Base-by-base conservation (phyloP, 1,140 invertebrate genomes). In the Colletes latitarsis region DNA sequence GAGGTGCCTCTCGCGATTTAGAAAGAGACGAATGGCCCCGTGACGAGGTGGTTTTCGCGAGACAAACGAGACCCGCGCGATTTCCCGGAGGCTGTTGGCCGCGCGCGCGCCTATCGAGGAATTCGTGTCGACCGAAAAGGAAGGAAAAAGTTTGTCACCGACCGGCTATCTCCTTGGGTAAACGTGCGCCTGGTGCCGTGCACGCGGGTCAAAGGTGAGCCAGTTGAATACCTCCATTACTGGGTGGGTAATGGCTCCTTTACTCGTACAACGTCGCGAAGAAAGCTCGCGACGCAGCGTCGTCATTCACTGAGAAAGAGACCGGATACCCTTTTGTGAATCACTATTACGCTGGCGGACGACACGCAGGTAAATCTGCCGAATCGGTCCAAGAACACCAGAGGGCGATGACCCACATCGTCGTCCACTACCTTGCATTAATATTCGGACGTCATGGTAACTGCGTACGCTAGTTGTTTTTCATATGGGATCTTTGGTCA, bases 171-270 rank as follows among this genome's bases (percentile, higher is more conserved):
- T 88, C 30, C 86, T 84, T 89, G 81, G 63, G 88, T 82, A 89
- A 89, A 89, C 88, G 80, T 30, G 77, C 64, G 67, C 82, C 71
- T 60, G 8, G 62, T 82, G 82, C 76, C 60, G 68, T 58, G 62
- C 60, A 58, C 58, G 6, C 43, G 58, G 75, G 85, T 88, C 82
- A 86, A 84, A 84, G 87, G 74, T 87, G 60, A 80, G 78, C 67
- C 15, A 46, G 58, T 71, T 89, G 82, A 88, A 89, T 89, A 79
- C 84, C 64, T 86, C 84, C 81, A 88, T 86, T 84, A 88, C 77
- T 49, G 68, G 53, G 57, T 62, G 60, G 77, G 58, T 88, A 89
- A 88, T 88, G 82, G 70, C 69, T 79, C 55, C 63, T 82, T 82
- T 82, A 63, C 52, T 73, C 62, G 60, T 70, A 69, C 80, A 30